Evolutionary conservation across 2,113 vertebrate genomes (phyloP).

Genomic region (Corythoichthys intestinalis): DNA sequence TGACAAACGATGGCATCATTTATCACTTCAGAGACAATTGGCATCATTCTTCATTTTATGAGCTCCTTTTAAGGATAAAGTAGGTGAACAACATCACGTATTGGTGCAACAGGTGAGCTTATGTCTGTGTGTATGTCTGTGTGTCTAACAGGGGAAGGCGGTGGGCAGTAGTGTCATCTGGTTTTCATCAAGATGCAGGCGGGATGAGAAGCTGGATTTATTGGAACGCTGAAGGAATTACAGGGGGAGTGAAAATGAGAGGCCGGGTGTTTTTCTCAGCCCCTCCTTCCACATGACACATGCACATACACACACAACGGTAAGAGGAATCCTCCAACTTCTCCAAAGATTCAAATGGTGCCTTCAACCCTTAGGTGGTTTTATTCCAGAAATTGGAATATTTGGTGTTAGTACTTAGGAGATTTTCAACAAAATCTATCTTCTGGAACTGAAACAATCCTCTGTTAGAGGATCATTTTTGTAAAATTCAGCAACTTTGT

Average conservation of each 20-base stretch:
- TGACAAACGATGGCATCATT: neutral
- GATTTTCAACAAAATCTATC: neutral
- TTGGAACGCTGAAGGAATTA: constrained; percentile 46
- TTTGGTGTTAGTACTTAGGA: neutral
- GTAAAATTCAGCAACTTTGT: neutral
- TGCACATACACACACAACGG: constrained; percentile 1
- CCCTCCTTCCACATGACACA: neutral
- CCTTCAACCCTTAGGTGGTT: neutral
- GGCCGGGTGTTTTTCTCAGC: constrained; percentile 13
- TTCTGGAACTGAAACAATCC: neutral
- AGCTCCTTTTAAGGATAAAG: neutral
- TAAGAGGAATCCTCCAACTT: neutral
- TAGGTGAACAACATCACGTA: neutral
- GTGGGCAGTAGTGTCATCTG: constrained; percentile 46
- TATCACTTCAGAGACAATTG: neutral
- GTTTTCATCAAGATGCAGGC: constrained; percentile 50
- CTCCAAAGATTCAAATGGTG: constrained; percentile 20
- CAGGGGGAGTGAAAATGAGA: constrained; percentile 44
- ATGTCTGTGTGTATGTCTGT: constrained; percentile 18
- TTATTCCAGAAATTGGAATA: neutral
- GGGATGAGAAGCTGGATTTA: constrained; percentile 48
- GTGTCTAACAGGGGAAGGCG: constrained; percentile 17
- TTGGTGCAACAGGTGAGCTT: constrained; percentile 45
- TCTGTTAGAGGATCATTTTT: neutral
- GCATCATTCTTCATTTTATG: neutral